These are phyloP conservation scores for Axis porcinus DNA, from an alignment of 2,113 vertebrate species.

Conservation along the genomic window DNA sequence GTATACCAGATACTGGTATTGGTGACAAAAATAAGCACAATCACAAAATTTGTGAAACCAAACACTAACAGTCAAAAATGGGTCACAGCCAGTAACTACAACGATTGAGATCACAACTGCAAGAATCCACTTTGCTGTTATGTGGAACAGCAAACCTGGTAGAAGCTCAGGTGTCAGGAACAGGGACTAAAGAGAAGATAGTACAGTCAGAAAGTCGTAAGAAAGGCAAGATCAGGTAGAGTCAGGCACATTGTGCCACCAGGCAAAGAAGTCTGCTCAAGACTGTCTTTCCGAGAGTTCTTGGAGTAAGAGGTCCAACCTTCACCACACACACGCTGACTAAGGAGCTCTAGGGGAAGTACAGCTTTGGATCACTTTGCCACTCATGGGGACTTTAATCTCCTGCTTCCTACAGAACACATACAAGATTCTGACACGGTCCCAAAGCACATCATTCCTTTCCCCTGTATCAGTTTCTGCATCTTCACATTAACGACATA, in stretches of 20 bases:
- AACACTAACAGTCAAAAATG: not conserved
- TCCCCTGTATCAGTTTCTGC: not conserved
- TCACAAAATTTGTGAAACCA: not conserved
- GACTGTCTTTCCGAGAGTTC: not conserved
- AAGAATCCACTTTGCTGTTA: not conserved
- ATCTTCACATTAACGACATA: not conserved
- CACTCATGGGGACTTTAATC: not conserved
- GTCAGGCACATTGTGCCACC: not conserved
- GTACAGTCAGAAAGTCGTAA: not conserved
- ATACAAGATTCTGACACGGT: not conserved
- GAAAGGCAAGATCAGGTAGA: not conserved
- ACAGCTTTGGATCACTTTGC: not conserved
- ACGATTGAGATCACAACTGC: not conserved
- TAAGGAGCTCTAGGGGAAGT: not conserved
- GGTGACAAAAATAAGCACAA: not conserved
- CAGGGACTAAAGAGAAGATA: not conserved
- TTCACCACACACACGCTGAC: fast-evolving
- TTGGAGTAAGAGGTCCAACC: not conserved
- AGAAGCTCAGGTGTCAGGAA: not conserved
- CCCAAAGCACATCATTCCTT: not conserved
- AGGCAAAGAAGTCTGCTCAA: not conserved
- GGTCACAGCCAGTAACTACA: not conserved
- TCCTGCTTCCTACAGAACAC: not conserved
- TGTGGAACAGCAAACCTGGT: not conserved
- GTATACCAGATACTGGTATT: not conserved